Evolutionary conservation across 2,888 invertebrate genomes (phyloP), one percentile per base, ranked within the genome.

Genomic region (Hermaeophaga mercurialis): DNA sequence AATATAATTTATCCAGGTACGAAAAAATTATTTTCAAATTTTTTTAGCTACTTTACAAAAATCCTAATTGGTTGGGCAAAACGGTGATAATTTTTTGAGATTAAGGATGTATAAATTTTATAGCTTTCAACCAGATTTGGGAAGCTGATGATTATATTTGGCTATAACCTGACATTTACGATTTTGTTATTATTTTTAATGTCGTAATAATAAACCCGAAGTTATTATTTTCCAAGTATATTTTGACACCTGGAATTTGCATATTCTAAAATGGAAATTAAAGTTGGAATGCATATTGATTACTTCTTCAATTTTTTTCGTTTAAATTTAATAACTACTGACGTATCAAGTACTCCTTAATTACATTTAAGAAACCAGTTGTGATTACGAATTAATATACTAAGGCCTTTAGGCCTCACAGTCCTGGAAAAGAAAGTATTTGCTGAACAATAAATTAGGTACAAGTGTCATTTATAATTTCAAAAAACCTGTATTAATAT

Each of bases 121-220:
- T 36, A 34, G 52, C 17, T 50, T 45, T 46, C 34, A 31, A 47
- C 58, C 50, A 54, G 47, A 34, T 61, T 56, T 50, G 56, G 54
- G 39, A 31, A 38, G 56, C 38, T 54, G 56, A 58, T 56, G 54
- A 56, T 58, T 50, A 61, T 58, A 50, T 43, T 50, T 56, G 50
- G 43, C 49, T 44, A 14, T 48, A 54, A 54, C 44, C 45, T 38
- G 57, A 54, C 54, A 18, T 56, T 60, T 56, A 60, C 48, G 49
- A 48, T 49, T 60, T 47, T 45, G 47, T 56, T 56, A 60, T 60
- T 59, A 53, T 58, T 57, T 53, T 56, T 49, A 61, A 55, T 47
- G 19, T 26, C 22, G 14, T 43, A 36, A 49, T 56, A 53, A 46
- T 26, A 15, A 36, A 28, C 43, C 19, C 18, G 17, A 33, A 47